phyloP scores from a whole-genome alignment of 2,113 vertebrate genomes.

The Pelobates fuscus region DNA sequence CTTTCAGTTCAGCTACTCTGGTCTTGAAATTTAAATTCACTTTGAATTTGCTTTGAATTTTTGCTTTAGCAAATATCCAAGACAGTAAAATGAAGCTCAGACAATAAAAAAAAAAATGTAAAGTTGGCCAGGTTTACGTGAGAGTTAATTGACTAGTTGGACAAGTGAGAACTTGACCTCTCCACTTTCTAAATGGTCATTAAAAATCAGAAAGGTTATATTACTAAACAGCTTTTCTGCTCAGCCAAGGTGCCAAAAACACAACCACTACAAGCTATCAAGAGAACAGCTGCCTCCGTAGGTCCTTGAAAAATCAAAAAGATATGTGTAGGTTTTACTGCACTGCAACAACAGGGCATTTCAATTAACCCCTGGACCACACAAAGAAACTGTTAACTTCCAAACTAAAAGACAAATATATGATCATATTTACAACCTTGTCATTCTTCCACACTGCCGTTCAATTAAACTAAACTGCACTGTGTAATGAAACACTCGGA shows the following conservation, averaged over 20 bases:
- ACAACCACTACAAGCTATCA: constrained; percentile 6
- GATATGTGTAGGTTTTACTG: constrained; percentile 43
- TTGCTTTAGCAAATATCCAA: too few relatives aligned
- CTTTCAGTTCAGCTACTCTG: too few relatives aligned
- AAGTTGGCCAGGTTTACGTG: too few relatives aligned
- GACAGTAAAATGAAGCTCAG: too few relatives aligned
- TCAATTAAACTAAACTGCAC: not conserved
- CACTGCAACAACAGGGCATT: constrained; percentile 16
- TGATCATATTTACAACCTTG: constrained; percentile 41
- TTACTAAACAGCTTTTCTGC: not conserved
- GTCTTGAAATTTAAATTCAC: too few relatives aligned
- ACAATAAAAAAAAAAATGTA: too few relatives aligned
- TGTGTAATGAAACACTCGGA: constrained; percentile 32
- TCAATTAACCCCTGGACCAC: constrained; percentile 45
- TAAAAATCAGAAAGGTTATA: constrained; percentile 1
- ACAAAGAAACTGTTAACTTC: constrained; percentile 34
- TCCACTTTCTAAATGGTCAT: not conserved
- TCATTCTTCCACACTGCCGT: constrained; percentile 20
- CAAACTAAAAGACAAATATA: constrained; percentile 16
- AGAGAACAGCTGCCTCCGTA: not conserved
- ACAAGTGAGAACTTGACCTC: too few relatives aligned
- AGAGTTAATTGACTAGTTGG: too few relatives aligned
- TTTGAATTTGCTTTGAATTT: too few relatives aligned
- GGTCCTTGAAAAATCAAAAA: constrained; percentile 35
- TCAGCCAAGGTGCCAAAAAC: not conserved